Conservation (phyloP, 2,113 vertebrate species). For the Regulus satrapa region DNA sequence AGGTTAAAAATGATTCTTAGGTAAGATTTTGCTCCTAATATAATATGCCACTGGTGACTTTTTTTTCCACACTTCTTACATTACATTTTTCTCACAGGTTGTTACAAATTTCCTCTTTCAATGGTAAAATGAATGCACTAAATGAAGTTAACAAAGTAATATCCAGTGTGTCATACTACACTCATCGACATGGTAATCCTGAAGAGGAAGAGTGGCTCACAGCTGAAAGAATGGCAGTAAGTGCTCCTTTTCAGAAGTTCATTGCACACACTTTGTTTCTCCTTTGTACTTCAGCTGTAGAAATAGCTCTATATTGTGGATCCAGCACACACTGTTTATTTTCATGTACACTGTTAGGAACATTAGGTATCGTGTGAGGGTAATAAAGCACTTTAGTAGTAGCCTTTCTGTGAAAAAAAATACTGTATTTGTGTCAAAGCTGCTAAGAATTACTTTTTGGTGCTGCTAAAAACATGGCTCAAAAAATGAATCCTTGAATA, state of each 20-base stretch:
- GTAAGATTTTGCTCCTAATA: slow-evolving; percentile 73
- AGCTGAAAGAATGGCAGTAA: slow-evolving; percentile 98
- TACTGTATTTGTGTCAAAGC: background rate
- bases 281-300: background rate
- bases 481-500: background rate
- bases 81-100: slow-evolving; percentile 79
- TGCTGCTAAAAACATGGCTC: background rate
- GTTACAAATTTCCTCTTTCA: slow-evolving; percentile 99
- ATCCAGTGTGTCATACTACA: slow-evolving; percentile 98
- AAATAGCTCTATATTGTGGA: background rate
- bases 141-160: slow-evolving; percentile 99
- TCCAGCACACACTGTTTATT: background rate
- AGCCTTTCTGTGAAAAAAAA: background rate
- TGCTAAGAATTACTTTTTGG: background rate
- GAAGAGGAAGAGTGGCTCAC: slow-evolving; percentile 99
- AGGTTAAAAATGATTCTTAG: slow-evolving; percentile 99
- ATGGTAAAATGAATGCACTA: slow-evolving; percentile 99
- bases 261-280: background rate
- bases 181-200: slow-evolving; percentile 94
- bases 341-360: background rate
- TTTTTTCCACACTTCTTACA: background rate
- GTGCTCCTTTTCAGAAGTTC: slow-evolving; percentile 32
- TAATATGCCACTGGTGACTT: background rate
- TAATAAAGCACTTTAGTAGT: background rate
- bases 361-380: background rate